Evolutionary conservation across 2,113 vertebrate genomes (phyloP).

Genomic region (Paraplagusia blochii): DNA sequence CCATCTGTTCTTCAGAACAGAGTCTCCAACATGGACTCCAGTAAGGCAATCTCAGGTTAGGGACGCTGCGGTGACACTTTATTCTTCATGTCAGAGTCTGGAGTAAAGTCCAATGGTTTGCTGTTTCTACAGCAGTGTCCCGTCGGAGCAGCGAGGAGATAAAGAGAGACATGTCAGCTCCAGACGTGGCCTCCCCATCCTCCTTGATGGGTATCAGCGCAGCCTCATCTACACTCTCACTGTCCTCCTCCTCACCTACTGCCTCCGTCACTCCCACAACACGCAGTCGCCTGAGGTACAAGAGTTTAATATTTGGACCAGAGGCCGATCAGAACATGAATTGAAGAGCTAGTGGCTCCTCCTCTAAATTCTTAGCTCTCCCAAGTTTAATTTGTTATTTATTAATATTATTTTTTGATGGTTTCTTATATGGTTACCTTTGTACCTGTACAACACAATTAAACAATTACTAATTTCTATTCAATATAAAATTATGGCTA

Average conservation of each 20-base stretch:
- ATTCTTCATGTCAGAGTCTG: neutral
- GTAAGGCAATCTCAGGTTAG: conserved; percentile 87
- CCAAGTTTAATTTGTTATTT: too few relatives aligned
- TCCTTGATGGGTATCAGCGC: conserved; percentile 88
- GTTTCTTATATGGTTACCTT: too few relatives aligned
- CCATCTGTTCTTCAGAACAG: conserved; percentile 82
- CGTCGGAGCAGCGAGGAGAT: conserved; percentile 92
- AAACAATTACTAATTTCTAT: too few relatives aligned
- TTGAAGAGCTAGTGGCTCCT: too few relatives aligned
- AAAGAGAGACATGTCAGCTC: conserved; percentile 83
- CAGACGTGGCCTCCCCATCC: conserved; percentile 82
- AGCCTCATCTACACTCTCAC: conserved; percentile 84
- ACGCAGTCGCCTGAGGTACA: conserved; percentile 88
- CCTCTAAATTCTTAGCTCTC: too few relatives aligned
- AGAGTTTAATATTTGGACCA: neutral
- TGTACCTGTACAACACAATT: too few relatives aligned
- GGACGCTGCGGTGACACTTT: neutral
- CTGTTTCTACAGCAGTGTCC: conserved; percentile 73
- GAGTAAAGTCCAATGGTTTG: neutral
- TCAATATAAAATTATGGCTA: too few relatives aligned
- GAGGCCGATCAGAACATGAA: too few relatives aligned
- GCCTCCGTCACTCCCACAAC: conserved; percentile 92
- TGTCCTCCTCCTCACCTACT: conserved; percentile 88
- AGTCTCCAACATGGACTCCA: conserved; percentile 86
- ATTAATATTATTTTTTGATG: too few relatives aligned